Conservation (phyloP, 2,888 invertebrate species). For the Philereme vetulata region DNA sequence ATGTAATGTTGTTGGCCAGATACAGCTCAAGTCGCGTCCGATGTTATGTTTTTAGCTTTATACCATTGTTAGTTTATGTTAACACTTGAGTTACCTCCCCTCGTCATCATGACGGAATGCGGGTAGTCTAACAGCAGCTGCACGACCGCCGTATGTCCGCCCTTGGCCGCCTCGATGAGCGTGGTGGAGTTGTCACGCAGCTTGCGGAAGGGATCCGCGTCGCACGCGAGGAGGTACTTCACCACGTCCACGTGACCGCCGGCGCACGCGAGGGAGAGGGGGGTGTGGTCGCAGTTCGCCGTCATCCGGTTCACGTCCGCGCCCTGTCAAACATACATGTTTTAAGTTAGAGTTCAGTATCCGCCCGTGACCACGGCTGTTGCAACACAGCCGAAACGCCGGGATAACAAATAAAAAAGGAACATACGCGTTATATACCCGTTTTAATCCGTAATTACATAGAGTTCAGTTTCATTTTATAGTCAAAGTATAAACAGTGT, state of each 20-base stretch:
- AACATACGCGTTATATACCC: too few relatives aligned
- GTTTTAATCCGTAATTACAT: too few relatives aligned
- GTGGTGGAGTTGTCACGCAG: slow-evolving; percentile 99
- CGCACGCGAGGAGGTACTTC: slow-evolving; percentile 94
- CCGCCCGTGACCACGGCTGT: too few relatives aligned
- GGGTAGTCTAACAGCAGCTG: slow-evolving; percentile 97
- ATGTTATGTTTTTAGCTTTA: background rate
- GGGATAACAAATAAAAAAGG: too few relatives aligned
- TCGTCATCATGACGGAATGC: slow-evolving; percentile 90
- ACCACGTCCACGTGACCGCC: slow-evolving; percentile 98
- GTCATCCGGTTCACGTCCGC: slow-evolving; percentile 87
- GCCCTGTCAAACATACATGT: slow-evolving; percentile 49
- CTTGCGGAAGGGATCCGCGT: slow-evolving; percentile 98
- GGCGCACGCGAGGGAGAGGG: slow-evolving; percentile 97
- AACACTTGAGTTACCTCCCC: slow-evolving; percentile 58
- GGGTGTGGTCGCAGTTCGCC: slow-evolving; percentile 98
- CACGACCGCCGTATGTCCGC: slow-evolving; percentile 98
- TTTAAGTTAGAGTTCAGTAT: too few relatives aligned
- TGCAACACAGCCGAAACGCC: too few relatives aligned
- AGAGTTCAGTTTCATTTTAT: too few relatives aligned
- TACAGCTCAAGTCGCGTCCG: background rate
- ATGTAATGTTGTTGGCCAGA: too few relatives aligned
- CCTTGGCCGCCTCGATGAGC: slow-evolving; percentile 99
- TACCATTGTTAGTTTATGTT: background rate
- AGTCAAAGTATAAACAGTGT: too few relatives aligned